Base-by-base conservation (phyloP, 1,140 invertebrate genomes). In the Drosophila navojoa region DNA sequence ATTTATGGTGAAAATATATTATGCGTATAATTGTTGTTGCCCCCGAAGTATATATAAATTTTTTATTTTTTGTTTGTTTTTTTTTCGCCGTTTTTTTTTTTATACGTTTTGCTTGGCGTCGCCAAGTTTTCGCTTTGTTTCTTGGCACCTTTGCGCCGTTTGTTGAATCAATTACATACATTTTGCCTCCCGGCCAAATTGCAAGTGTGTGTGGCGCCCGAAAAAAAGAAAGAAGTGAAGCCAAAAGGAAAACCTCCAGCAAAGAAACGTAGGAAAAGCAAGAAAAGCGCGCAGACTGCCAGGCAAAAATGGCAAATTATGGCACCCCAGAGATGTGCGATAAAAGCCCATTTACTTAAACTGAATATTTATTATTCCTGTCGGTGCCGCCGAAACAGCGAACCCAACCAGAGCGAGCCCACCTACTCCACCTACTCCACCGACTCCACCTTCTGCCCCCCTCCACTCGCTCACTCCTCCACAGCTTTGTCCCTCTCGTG, bases 331-430 rank as follows among this genome's bases (percentile, higher is more conserved):
- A 87, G 84, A 87, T 89, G 84, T 79, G 79, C 84, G 84, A 87
- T 87, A 89, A 87, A 87, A 87, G 84, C 84, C 84, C 84, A 87
- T 89, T 87, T 89, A 87, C 84, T 87, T 87, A 87, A 87, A 87
- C 84, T 89, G 84, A 89, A 87, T 89, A 87, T 87, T 87, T 87
- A 89, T 87, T 87, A 86, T 86, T 86, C 82, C 82, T 87, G 79
- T 86, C 82, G 82, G 77, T 86, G 55, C 77, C 81, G 67, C 50
- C 38, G 53, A 59, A 60, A 66, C 77, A 50, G 22, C 47, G 5
- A 13, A 52, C 50, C n/a, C n/a, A 32, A 32, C 32, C 32, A 32
- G 7, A 32, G 32, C 13, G 7, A 49, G 11, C 67, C 49, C 64
- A 35, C 49, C 32, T 27, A 22, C 19, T 13, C 16, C 16, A 5